Evolutionary conservation across 2,113 vertebrate genomes (phyloP), one percentile per base, ranked within the genome.

Genomic region (Bufo bufo): DNA sequence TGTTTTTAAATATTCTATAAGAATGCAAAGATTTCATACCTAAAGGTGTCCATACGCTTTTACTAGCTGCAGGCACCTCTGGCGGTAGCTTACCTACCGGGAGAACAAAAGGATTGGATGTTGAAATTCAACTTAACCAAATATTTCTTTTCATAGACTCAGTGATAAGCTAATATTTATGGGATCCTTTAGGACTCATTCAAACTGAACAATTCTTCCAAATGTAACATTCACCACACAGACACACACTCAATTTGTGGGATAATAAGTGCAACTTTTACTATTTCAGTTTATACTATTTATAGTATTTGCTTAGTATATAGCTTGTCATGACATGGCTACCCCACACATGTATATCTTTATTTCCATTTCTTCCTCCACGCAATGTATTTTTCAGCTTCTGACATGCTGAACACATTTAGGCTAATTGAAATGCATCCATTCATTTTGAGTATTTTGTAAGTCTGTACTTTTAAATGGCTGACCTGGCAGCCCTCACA

Each of bases 401-500:
- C 19, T 75, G 72, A 11, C 47, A 50, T 50, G 16, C 9, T 47
- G 16, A 45, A 0, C 16, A 61, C 33, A 45, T 43, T 6, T 20
- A 81, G 56, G 56, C 33, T 81, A 45, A 81, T 81, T 81, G 33
- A 43, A 61, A 61, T 47, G 56, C 56, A 61, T 61, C 45, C 56
- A 45, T 81, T 81, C 33, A 17, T 45, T 61, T 11, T 45, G 17
- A 45, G 23, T 17, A 61, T 52, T 81, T 61, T 81, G 45, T 10
- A 81, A 45, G 58, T 43, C n/a, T 81, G 61, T 61, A 61, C 17
- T 81, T 23, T 45, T 61, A 81, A 61, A 81, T 47, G 23, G 56
- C 14, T 61, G 20, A 47, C 58, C 56, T 11, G 17, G 58, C 59
- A 69, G 14, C 47, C 49, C 20, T 50, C 16, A 13, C 49, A 54